phyloP scores from a whole-genome alignment of 2,113 vertebrate species.

The Bostrychus sinensis region DNA sequence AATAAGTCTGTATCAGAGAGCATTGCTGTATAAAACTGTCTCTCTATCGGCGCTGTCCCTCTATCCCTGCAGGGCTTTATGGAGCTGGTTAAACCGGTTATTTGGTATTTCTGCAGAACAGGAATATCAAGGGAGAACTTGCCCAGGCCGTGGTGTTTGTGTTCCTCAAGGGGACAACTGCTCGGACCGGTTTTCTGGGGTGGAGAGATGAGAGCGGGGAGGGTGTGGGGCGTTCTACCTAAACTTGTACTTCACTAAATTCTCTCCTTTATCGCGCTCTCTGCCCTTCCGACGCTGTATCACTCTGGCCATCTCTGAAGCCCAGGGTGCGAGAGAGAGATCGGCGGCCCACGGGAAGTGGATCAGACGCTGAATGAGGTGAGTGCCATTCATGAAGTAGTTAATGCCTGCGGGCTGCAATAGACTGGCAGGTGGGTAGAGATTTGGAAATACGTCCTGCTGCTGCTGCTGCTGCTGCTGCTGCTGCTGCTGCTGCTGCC shows the following conservation, averaged over 20 bases:
- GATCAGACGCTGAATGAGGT: constrained; percentile 30
- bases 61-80: constrained; percentile 43
- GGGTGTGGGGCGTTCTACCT: constrained; percentile 56
- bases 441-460: background rate
- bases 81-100: constrained; percentile 73
- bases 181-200: constrained; percentile 77
- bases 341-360: background rate
- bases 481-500: too few species aligned
- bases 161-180: constrained; percentile 72
- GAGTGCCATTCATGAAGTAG: constrained; percentile 31
- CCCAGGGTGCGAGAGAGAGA: background rate
- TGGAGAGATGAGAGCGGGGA: constrained; percentile 62
- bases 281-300: constrained; percentile 12
- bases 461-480: too few species aligned
- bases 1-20: background rate
- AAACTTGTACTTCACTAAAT: constrained; percentile 33
- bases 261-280: constrained; percentile 29
- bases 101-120: constrained; percentile 81
- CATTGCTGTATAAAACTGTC: constrained; percentile 4
- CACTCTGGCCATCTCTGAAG: constrained; percentile 25
- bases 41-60: constrained; percentile 25
- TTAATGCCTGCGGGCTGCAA: constrained; percentile 18
- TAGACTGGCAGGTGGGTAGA: constrained; percentile 15
- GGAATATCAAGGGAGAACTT: constrained; percentile 82
- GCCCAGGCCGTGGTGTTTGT: constrained; percentile 76